Base-by-base conservation (phyloP, 2,888 invertebrate genomes). In the Philereme transversata region DNA sequence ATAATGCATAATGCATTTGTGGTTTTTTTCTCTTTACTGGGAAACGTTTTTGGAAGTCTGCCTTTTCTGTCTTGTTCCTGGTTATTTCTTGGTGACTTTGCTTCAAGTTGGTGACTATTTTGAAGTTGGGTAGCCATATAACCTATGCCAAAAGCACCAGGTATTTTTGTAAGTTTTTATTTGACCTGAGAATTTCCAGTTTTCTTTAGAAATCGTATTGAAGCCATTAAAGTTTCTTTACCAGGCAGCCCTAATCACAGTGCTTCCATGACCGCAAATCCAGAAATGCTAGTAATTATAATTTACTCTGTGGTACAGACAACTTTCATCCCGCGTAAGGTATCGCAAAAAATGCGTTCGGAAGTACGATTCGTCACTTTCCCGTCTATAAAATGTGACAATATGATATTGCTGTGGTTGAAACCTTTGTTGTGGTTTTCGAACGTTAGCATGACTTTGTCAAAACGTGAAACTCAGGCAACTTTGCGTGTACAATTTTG, bases 271-370 rank as follows among this genome's bases (percentile, higher is more conserved):
- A 53, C 56, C 41, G 52, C 43, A 47, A 58, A 61, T 64, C 64
- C 57, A 63, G 69, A 63, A 63, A 45, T 38, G 22, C 22, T 5
- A 36, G 46, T 53, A 52, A 60, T 56, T 59, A 62, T 58, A 46
- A 51, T 33, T 44, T 51, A 40, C 8, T 45, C 58, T 44, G 58
- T 56, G 56, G 56, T 44, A 45, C 34, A 50, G 59, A 56, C 63
- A 59, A 60, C 63, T 63, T 63, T 63, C 62, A 63, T 59, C 46
- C 38, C 59, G 45, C 49, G 49, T 63, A 63, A 57, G 59, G 59
- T 40, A 38, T 35, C 35, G n/a, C 40, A 11, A 58, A 55, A 59
- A 62, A 55, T 54, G 46, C 48, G 35, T 48, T 48, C 55, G 50
- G 52, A 50, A 47, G 46, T 57, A n/a, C 41, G 33, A 60, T 41